Conservation (phyloP, 2,797 vertebrate species). For the Siniperca obscura region DNA sequence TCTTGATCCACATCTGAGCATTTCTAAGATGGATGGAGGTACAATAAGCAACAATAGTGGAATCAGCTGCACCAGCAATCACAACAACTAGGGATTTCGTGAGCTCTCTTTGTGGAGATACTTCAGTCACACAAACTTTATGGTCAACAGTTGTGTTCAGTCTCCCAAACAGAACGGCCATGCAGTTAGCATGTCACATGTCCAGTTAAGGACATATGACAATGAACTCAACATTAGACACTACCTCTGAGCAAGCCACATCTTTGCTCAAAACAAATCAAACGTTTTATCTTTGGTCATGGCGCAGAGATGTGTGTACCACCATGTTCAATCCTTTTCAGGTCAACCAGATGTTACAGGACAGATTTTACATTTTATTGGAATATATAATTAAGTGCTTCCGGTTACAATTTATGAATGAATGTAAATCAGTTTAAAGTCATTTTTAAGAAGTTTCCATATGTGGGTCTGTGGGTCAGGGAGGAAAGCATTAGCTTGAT, state of each 20-base stretch:
- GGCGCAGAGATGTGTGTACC: neutral
- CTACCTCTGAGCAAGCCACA: neutral
- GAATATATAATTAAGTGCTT: neutral
- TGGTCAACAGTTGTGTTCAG: neutral
- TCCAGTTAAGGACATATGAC: neutral
- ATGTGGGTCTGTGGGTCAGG: neutral
- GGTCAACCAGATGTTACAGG: conserved; percentile 2
- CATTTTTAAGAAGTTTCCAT: neutral
- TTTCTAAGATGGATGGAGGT: conserved; percentile 19
- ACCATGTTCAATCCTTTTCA: neutral
- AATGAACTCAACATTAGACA: neutral
- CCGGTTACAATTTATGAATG: neutral
- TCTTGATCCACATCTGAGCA: conserved; percentile 20
- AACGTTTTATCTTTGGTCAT: neutral
- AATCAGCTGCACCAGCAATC: conserved; percentile 34
- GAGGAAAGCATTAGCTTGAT: neutral
- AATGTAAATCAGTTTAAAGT: neutral
- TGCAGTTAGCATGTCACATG: too few relatives aligned
- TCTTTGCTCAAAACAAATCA: neutral
- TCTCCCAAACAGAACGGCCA: neutral
- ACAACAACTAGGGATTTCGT: neutral
- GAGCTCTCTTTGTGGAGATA: neutral
- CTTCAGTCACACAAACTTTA: neutral
- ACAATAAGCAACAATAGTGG: conserved; percentile 14
- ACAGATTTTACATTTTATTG: neutral